Conservation (phyloP, 2,888 invertebrate genomes). For the Lepetodrilus schrolli region DNA sequence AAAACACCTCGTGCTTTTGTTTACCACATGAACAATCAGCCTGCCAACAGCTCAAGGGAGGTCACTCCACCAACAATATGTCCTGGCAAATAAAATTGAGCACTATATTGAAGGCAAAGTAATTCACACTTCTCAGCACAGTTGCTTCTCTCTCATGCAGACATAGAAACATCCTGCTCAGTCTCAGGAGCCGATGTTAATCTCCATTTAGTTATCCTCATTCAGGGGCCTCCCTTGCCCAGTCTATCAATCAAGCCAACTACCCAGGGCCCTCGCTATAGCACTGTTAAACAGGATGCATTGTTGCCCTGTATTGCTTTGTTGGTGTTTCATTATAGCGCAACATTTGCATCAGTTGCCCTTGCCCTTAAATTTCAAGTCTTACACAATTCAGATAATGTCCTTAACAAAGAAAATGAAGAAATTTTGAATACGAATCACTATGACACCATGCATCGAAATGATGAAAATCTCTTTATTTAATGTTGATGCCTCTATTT, state of each 20-base stretch:
- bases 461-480: too few species aligned
- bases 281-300: conserved; percentile 1
- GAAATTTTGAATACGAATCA: too few species aligned
- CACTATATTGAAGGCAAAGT: conserved; percentile 21
- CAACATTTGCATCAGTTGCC: not conserved
- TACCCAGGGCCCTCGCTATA: conserved; percentile 23
- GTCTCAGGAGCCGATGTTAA: not conserved
- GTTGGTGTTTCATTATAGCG: conserved; percentile 9
- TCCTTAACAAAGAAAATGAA: too few species aligned
- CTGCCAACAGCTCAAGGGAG: not conserved
- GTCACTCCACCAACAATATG: conserved; percentile 4
- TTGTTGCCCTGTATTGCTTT: conserved; percentile 19
- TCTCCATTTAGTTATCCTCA: conserved; percentile 12
- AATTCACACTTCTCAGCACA: conserved; percentile 16
- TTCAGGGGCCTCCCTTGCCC: conserved; percentile 9
- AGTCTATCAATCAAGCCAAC: conserved; percentile 19
- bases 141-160: not conserved
- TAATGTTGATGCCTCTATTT: too few species aligned
- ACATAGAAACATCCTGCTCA: conserved; percentile 22
- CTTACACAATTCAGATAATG: too few species aligned
- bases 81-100: conserved; percentile 5
- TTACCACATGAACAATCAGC: not conserved
- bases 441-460: too few species aligned
- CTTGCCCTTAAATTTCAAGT: too few species aligned
- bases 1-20: conserved; percentile 2